phyloP scores from a whole-genome alignment of 2,113 vertebrate species.

The Polyodon spathula region DNA sequence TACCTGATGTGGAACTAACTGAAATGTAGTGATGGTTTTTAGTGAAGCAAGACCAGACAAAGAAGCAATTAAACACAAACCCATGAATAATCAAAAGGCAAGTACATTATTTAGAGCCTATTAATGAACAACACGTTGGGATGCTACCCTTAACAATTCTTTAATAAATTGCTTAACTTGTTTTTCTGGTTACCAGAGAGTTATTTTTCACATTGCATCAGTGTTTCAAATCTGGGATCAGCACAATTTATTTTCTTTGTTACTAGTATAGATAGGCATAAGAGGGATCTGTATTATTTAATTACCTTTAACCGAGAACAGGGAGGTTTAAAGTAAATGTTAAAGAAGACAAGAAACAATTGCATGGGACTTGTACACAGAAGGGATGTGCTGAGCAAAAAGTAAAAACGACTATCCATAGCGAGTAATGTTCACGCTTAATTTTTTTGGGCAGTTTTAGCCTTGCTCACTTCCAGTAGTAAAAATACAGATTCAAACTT shows the following conservation, averaged over 20 bases:
- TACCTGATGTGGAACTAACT: slow-evolving; percentile 49
- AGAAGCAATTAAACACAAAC: slow-evolving; percentile 40
- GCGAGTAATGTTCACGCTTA: no score
- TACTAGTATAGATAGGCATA: slow-evolving; percentile 1
- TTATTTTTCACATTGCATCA: background rate
- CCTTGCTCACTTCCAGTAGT: no score
- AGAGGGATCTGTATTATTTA: no score
- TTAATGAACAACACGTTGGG: slow-evolving; percentile 21
- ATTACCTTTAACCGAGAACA: no score
- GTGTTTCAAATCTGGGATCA: background rate
- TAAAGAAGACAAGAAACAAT: no score
- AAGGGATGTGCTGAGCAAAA: no score
- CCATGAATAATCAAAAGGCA: slow-evolving; percentile 30
- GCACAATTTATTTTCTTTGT: background rate
- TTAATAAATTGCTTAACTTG: slow-evolving; percentile 6
- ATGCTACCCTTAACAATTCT: background rate
- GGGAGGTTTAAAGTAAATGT: no score
- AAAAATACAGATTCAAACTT: no score
- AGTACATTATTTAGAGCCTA: slow-evolving; percentile 32
- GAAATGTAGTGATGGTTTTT: slow-evolving; percentile 45
- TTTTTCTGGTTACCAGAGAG: background rate
- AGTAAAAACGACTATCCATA: no score
- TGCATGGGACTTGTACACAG: no score
- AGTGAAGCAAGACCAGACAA: slow-evolving; percentile 27
- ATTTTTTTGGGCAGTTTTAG: no score